Base-by-base conservation (phyloP, 2,113 vertebrate species). In the Colius striatus region DNA sequence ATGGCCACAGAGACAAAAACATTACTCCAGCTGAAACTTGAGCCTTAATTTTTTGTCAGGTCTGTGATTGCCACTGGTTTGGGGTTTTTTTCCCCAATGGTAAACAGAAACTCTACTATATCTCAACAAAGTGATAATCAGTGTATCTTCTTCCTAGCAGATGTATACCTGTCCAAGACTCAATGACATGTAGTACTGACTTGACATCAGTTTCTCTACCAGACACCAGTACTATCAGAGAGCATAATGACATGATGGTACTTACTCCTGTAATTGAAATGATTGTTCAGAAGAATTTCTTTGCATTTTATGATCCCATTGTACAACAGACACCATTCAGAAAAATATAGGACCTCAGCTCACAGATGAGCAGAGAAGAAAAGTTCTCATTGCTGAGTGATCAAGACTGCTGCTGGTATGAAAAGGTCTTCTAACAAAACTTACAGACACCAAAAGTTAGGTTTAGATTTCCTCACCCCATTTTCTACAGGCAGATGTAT, bases 61-160 rank as follows among this genome's bases (percentile, higher is more conserved):
- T 57, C 60, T 77, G 21, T 62, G 26, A 72, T 25, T 72, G 20
- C 25, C 36, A 27, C 22, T 73, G 36, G 51, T 65, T 70, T 67
- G 34, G 27, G 7, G 0, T 8, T 50, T 57, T 48, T 41, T 41
- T 27, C 3, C 10, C 8, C 22, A 57, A 3, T 11, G 10, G 16
- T 78, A 10, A 82, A 32, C 7, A 65, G 54, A 74, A 68, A 34
- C 25, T 85, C 25, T 65, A 6, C 41, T 61, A 34, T 70, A 77
- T 20, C 30, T 88, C 29, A 61, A 7, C 1, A 1, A 70, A 68
- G 13, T 55, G 12, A 60, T 32, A 29, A 80, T 43, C n/a, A 60
- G 7, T 25, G 17, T 76, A 23, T 57, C n/a, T 43, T 80, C 50
- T 34, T 85, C 51, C 51, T 63, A 45, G 27, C 45, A 70, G 48